These are phyloP conservation scores for Mantis religiosa DNA, from an alignment of 2,888 invertebrate species.

Conservation along the genomic window DNA sequence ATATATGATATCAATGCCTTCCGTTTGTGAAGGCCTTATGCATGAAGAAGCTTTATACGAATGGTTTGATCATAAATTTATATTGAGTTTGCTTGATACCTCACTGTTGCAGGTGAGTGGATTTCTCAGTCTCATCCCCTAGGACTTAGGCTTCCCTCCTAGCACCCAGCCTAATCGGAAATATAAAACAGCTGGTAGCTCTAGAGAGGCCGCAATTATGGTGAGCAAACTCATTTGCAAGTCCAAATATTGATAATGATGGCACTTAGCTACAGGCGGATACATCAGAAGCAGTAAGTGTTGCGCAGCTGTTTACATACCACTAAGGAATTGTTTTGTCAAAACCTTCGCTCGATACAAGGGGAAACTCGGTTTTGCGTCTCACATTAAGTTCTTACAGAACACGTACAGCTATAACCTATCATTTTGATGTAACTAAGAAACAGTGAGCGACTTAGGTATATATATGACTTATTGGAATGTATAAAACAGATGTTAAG, in stretches of 20 bases:
- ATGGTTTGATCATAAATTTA: too few species aligned
- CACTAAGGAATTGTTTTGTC: not conserved
- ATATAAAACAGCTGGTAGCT: constrained; percentile 7
- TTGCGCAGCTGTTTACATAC: not conserved
- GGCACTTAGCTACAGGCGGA: not conserved
- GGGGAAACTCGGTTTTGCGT: not conserved
- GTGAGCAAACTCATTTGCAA: constrained; percentile 29
- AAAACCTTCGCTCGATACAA: not conserved
- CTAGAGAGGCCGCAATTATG: constrained; percentile 23
- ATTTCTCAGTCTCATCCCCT: not conserved
- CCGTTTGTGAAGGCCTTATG: too few species aligned
- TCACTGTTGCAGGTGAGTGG: not conserved
- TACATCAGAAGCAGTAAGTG: not conserved
- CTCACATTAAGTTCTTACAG: not conserved
- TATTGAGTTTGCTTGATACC: not conserved
- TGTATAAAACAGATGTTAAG: too few species aligned
- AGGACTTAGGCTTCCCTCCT: not conserved
- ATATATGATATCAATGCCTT: too few species aligned
- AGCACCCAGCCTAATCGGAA: not conserved
- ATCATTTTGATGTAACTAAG: not conserved
- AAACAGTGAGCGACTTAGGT: not conserved
- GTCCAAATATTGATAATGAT: constrained; percentile 27
- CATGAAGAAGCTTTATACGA: too few species aligned
- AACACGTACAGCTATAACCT: not conserved
- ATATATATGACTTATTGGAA: too few species aligned